phyloP scores from a whole-genome alignment of 2,888 invertebrate genomes.

The Lasius fuliginosus region DNA sequence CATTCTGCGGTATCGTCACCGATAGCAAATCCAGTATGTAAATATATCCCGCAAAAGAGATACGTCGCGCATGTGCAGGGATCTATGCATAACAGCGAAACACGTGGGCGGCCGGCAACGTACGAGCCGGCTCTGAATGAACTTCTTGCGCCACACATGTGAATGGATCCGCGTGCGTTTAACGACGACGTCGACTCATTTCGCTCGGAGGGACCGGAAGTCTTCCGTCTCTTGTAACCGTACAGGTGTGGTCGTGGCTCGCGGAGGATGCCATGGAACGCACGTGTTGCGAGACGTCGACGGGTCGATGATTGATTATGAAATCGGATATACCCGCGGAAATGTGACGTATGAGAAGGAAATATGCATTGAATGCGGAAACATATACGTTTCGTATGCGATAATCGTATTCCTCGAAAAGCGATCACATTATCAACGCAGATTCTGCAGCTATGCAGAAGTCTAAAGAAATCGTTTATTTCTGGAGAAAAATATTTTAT shows the following conservation, averaged over 20 bases:
- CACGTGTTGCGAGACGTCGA: background rate
- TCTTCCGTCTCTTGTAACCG: slow-evolving; percentile 71
- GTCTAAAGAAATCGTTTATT: too few relatives aligned
- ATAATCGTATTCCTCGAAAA: too few relatives aligned
- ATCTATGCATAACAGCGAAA: slow-evolving; percentile 79
- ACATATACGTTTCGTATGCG: too few relatives aligned
- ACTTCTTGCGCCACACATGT: slow-evolving; percentile 80
- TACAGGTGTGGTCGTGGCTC: slow-evolving; percentile 71
- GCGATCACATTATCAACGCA: too few relatives aligned
- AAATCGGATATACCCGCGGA: background rate
- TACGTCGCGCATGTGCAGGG: slow-evolving; percentile 62
- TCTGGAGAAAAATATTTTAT: too few relatives aligned
- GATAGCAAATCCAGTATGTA: slow-evolving; percentile 78
- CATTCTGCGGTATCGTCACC: slow-evolving; percentile 56
- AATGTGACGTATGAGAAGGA: background rate
- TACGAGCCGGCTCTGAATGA: slow-evolving; percentile 77
- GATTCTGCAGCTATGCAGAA: too few relatives aligned
- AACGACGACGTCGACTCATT: slow-evolving; percentile 73
- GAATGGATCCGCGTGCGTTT: slow-evolving; percentile 78
- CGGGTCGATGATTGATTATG: background rate
- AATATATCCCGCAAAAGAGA: slow-evolving; percentile 69
- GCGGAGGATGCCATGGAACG: slow-evolving; percentile 33
- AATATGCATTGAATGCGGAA: background rate
- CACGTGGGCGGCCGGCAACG: slow-evolving; percentile 76
- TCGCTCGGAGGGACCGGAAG: slow-evolving; percentile 71